Evolutionary conservation across 2,113 vertebrate genomes (phyloP).

Genomic region (Pyxicephalus adspersus): DNA sequence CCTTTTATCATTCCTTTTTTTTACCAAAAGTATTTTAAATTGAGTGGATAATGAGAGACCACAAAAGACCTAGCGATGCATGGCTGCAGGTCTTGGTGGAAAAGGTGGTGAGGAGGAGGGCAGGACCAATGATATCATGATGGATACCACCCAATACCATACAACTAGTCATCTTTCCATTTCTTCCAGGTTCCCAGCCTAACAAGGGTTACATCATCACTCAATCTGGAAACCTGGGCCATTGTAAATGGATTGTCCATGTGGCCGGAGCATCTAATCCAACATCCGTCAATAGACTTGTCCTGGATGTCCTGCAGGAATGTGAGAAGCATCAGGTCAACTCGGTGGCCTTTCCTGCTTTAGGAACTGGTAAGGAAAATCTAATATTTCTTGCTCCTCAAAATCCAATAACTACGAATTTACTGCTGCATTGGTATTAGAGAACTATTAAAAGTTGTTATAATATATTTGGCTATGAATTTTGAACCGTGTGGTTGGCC

Average conservation of each 20-base stretch:
- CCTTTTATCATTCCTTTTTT: no score
- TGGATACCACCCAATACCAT: neutral
- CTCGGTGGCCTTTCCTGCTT: conserved; percentile 85
- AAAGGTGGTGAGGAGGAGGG: neutral
- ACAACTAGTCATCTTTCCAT: neutral
- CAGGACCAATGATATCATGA: no score
- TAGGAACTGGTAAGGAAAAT: conserved; percentile 83
- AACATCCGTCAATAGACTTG: conserved; percentile 61
- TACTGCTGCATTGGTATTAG: no score
- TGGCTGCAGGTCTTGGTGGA: no score
- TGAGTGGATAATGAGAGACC: no score
- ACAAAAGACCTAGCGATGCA: no score
- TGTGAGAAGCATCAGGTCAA: conserved; percentile 70
- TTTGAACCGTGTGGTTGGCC: no score
- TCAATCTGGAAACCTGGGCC: conserved; percentile 71
- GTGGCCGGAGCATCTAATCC: conserved; percentile 58
- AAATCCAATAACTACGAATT: no score
- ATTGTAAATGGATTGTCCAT: conserved; percentile 84
- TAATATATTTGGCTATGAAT: no score
- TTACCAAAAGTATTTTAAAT: no score
- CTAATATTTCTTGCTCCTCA: no score
- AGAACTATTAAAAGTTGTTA: no score
- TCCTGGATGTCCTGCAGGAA: conserved; percentile 72
- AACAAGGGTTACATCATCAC: conserved; percentile 76
- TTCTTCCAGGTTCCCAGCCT: conserved; percentile 67